Conservation (phyloP, 2,888 invertebrate genomes). For the Operophtera brumata region DNA sequence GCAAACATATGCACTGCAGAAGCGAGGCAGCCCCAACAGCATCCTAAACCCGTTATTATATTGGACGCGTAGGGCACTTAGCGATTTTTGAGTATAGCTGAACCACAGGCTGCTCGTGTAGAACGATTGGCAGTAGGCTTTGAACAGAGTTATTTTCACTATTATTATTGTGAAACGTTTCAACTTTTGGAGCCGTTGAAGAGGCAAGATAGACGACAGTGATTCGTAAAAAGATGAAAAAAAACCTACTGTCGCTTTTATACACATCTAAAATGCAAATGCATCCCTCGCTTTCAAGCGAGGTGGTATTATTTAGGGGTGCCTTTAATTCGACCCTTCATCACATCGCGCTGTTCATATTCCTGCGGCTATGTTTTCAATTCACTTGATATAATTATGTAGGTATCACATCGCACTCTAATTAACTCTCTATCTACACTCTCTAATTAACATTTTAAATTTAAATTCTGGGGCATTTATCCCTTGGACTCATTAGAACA, state of each 20-base stretch:
- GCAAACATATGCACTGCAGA: too few species aligned
- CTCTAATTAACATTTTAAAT: conserved; percentile 46
- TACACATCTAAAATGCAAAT: conserved; percentile 58
- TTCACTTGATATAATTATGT: conserved; percentile 43
- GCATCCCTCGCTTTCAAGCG: conserved; percentile 49
- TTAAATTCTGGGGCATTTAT: conserved; percentile 14
- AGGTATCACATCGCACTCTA: too few species aligned
- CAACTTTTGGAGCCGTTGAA: conserved; percentile 11
- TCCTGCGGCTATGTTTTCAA: conserved; percentile 59
- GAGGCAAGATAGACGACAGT: conserved; percentile 18
- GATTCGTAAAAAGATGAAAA: conserved; percentile 45
- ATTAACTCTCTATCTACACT: too few species aligned
- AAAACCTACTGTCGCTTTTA: conserved; percentile 39
- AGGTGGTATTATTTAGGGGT: too few species aligned
- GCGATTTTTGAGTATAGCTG: too few species aligned
- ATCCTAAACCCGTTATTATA: too few species aligned
- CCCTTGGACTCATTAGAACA: conserved; percentile 19
- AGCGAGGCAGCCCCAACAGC: too few species aligned
- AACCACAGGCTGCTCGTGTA: too few species aligned
- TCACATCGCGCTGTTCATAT: conserved; percentile 38
- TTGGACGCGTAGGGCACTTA: too few species aligned
- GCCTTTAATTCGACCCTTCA: conserved; percentile 60
- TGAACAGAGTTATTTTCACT: too few species aligned
- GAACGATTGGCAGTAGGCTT: too few species aligned
- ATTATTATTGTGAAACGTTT: conserved; percentile 36